Evolutionary conservation across 2,888 invertebrate genomes (phyloP), one percentile per base, ranked within the genome.

Genomic region (Apotomis turbidana): DNA sequence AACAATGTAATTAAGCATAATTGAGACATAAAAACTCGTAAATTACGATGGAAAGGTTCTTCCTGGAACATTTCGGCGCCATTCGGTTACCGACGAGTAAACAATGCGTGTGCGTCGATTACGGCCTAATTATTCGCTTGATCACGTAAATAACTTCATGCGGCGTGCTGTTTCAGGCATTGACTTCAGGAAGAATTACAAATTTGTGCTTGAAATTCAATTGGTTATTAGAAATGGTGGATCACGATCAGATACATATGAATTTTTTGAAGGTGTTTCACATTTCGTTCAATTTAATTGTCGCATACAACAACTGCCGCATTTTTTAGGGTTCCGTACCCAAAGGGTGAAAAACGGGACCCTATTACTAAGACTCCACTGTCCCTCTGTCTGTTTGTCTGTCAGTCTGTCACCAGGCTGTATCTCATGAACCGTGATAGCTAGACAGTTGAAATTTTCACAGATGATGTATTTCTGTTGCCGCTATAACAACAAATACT

Each of bases 41-140:
- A 54, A 63, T 66, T 66, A 57, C 27, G 57, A 55, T 9, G 27
- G 36, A 46, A 66, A 66, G 46, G 66, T 46, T 46, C 66, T 66
- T 66, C 57, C 66, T 27, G 66, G 55, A 66, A 46, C 57, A 46
- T 57, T 57, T 66, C 46, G 66, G 66, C 55, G 66, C 57, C 55
- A n/a, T 44, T 66, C 55, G 12, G 36, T 64, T 54, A 27, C 41
- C 44, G 54, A 59, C 57, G 49, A 58, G 44, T 27, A 58, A 58
- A 57, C 62, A 36, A 63, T 63, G 68, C 58, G 72, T 68, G 72
- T 59, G 57, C 68, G 67, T 68, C 68, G 52, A 68, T 68, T 63
- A 68, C 71, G 61, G 46, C 72, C 72, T 63, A 61, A 68, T 72
- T 72, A 68, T 68, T 52, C 72, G 68, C 72, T 62, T 68, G 68